A percentile compares a stretch with the other conserved stretches of the same genome.
Evolutionary conservation across 2,113 vertebrate genomes (phyloP).

Genomic region (Brachyhypopomus gauderio): DNA sequence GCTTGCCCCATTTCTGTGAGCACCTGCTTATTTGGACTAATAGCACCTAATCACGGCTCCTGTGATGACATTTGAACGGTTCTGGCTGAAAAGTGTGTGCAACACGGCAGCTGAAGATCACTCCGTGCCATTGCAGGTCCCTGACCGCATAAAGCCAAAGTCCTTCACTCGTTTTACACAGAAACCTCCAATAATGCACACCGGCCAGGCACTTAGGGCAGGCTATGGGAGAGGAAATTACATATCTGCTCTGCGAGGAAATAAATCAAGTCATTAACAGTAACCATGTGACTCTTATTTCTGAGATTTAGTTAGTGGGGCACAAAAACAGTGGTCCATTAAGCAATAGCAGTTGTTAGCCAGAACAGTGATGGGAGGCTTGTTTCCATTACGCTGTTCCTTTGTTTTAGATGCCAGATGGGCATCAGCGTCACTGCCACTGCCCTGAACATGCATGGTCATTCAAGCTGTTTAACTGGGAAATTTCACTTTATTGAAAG

Average conservation of each 20-base stretch:
- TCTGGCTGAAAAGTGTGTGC: conserved; percentile 11
- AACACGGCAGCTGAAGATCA: conserved; percentile 31
- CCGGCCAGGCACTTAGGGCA: background rate
- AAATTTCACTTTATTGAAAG: background rate
- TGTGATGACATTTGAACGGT: conserved; percentile 46
- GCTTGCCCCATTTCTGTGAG: conserved; percentile 53
- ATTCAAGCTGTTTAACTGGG: conserved; percentile 58
- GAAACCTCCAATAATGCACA: background rate
- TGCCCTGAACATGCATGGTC: conserved; percentile 1
- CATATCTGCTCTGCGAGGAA: conserved; percentile 9
- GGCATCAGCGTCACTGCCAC: conserved; percentile 36
- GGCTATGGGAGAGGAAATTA: conserved; percentile 19
- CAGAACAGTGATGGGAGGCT: conserved; percentile 59
- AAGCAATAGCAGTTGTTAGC: conserved; percentile 60
- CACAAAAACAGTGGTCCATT: conserved; percentile 54
- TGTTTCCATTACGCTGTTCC: conserved; percentile 55
- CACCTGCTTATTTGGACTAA: conserved; percentile 56
- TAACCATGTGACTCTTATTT: conserved; percentile 54
- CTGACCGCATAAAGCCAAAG: background rate
- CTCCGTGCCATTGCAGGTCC: background rate
- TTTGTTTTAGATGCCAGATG: conserved; percentile 61
- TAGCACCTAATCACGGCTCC: conserved; percentile 57
- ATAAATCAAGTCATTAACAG: conserved; percentile 60
- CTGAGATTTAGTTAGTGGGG: conserved; percentile 46
- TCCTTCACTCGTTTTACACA: conserved; percentile 10